Evolutionary conservation across 2,113 vertebrate species (phyloP).

Genomic region (Nycticebus coucang): DNA sequence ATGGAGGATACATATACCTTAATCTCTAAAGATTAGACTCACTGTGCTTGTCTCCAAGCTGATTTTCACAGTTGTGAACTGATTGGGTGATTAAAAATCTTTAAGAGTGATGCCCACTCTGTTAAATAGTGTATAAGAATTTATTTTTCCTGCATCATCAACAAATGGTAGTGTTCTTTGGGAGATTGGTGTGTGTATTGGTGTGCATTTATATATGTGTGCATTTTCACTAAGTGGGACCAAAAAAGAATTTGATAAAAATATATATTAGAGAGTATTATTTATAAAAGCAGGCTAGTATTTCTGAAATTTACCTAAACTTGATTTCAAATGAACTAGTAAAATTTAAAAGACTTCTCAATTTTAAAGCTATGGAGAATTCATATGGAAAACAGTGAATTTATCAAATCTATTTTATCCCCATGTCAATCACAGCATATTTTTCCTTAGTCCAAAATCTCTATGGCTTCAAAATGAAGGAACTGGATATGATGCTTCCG

Average conservation of each 20-base stretch:
- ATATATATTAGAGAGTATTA: not conserved
- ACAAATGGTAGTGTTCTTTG: not conserved
- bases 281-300: not conserved
- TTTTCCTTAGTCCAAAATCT: not conserved
- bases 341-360: not conserved
- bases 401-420: slow-evolving; percentile 29
- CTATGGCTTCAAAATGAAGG: not conserved
- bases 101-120: not conserved
- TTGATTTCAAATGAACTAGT: not conserved
- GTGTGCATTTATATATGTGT: not conserved
- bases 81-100: not conserved
- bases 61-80: not conserved
- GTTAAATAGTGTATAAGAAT: not conserved
- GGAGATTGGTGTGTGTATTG: not conserved
- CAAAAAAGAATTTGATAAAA: slow-evolving; percentile 34
- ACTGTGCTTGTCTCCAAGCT: not conserved
- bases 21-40: not conserved
- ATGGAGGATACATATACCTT: not conserved
- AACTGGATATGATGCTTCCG: not conserved
- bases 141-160: not conserved
- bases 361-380: slow-evolving; percentile 30
- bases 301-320: slow-evolving; percentile 47
- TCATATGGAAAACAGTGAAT: slow-evolving; percentile 44
- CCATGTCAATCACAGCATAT: not conserved
- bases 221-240: not conserved